phyloP scores from a whole-genome alignment of 1,140 invertebrate genomes.

The Zophobas atratus region DNA sequence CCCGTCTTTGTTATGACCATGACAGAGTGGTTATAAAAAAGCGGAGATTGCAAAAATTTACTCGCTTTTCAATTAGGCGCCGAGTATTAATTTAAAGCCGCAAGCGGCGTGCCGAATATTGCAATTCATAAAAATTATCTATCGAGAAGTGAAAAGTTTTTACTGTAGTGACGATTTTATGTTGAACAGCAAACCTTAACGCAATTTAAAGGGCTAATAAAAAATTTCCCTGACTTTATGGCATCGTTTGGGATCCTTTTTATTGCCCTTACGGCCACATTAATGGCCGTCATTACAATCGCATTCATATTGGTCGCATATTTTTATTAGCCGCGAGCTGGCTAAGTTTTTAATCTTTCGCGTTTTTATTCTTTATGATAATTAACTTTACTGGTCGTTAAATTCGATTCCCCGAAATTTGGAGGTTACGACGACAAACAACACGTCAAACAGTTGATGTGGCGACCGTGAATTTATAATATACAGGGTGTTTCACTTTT shows the following conservation, averaged over 20 bases:
- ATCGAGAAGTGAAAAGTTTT: slow-evolving; percentile 6
- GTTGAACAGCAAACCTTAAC: slow-evolving; percentile 22
- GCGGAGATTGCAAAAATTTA: background rate
- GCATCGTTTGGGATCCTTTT: slow-evolving; percentile 19
- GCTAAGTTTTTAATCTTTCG: too few species aligned
- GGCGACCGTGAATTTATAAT: too few species aligned
- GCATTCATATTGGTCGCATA: slow-evolving; percentile 15
- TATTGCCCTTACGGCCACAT: slow-evolving; percentile 11
- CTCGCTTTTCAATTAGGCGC: too few species aligned
- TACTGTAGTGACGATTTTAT: slow-evolving; percentile 19
- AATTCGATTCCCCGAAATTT: too few species aligned
- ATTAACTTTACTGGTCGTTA: too few species aligned
- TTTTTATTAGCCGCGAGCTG: slow-evolving; percentile 1
- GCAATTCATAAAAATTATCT: too few species aligned
- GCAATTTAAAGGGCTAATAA: slow-evolving; percentile 22
- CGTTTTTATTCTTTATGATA: too few species aligned
- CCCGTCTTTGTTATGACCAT: background rate
- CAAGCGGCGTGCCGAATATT: too few species aligned
- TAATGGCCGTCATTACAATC: slow-evolving; percentile 29
- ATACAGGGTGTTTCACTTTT: too few species aligned
- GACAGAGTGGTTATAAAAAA: background rate
- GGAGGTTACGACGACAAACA: too few species aligned
- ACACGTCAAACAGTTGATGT: too few species aligned
- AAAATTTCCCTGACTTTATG: slow-evolving; percentile 20
- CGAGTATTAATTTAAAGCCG: too few species aligned